phyloP scores from a whole-genome alignment of 1,140 invertebrate species.

The Papilio aristodemus region DNA sequence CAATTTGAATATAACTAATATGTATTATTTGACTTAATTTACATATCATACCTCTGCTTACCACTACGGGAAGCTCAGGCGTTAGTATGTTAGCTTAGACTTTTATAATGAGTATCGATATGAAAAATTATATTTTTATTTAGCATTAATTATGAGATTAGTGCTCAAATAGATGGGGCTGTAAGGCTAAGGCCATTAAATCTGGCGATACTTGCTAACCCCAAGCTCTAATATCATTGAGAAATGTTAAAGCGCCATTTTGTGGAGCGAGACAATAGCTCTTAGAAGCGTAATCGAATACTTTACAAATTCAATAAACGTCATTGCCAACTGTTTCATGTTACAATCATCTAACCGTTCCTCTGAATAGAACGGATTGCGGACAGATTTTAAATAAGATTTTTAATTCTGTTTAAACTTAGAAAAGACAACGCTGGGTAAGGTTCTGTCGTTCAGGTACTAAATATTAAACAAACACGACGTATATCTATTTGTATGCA shows the following conservation, averaged over 20 bases:
- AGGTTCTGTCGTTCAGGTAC: too few relatives aligned
- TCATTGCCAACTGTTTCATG: constrained; percentile 8
- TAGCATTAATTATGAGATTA: too few relatives aligned
- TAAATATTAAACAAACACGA: neutral
- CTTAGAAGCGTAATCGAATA: constrained; percentile 14
- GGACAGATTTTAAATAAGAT: neutral
- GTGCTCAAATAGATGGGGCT: neutral
- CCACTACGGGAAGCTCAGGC: too few relatives aligned
- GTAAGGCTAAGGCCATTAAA: neutral
- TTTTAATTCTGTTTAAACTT: too few relatives aligned
- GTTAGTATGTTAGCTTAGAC: too few relatives aligned
- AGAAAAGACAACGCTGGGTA: too few relatives aligned
- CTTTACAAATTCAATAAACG: constrained; percentile 13
- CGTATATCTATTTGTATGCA: neutral
- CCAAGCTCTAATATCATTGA: neutral
- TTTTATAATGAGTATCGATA: too few relatives aligned
- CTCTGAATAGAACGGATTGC: neutral
- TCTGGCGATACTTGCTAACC: neutral
- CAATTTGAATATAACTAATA: neutral
- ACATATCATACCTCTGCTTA: too few relatives aligned
- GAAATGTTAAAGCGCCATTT: neutral
- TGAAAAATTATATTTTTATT: too few relatives aligned
- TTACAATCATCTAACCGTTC: neutral
- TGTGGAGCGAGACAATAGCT: constrained; percentile 9
- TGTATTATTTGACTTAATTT: neutral